These are phyloP conservation scores for Cinclus cinclus DNA, from an alignment of 2,113 vertebrate genomes.

Conservation along the genomic window DNA sequence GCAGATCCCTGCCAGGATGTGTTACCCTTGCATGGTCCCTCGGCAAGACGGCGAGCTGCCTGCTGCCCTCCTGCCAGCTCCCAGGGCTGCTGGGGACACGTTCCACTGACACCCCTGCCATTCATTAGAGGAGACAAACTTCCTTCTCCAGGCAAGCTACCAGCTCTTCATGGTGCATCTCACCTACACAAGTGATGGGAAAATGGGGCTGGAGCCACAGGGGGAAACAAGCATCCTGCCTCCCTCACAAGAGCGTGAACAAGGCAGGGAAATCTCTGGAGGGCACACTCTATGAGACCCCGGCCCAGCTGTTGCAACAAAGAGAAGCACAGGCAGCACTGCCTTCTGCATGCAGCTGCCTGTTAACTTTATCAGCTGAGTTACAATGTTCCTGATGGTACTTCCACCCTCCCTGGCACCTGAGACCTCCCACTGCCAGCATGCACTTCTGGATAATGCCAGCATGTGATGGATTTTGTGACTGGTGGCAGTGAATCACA, in stretches of 20 bases:
- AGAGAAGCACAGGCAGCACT: neutral
- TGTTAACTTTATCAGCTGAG: neutral
- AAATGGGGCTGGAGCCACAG: neutral
- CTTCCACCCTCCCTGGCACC: neutral
- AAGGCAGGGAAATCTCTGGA: neutral
- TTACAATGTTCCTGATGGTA: neutral
- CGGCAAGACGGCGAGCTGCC: neutral
- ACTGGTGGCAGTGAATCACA: neutral
- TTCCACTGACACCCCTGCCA: neutral
- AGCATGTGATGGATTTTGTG: neutral
- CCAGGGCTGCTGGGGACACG: rapidly evolving
- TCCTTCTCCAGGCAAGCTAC: neutral
- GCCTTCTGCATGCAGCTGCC: neutral
- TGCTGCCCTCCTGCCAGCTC: neutral
- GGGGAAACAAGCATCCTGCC: rapidly evolving
- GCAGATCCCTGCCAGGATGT: neutral
- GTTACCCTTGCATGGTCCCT: neutral
- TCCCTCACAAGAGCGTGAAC: neutral
- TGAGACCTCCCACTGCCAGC: neutral
- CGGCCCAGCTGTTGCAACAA: neutral
- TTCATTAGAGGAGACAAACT: neutral
- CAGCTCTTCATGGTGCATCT: neutral
- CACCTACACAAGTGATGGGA: neutral
- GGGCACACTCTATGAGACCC: rapidly evolving
- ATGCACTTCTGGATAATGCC: neutral